phyloP scores from a whole-genome alignment of 1,140 invertebrate species.

The Calosoma granatense region DNA sequence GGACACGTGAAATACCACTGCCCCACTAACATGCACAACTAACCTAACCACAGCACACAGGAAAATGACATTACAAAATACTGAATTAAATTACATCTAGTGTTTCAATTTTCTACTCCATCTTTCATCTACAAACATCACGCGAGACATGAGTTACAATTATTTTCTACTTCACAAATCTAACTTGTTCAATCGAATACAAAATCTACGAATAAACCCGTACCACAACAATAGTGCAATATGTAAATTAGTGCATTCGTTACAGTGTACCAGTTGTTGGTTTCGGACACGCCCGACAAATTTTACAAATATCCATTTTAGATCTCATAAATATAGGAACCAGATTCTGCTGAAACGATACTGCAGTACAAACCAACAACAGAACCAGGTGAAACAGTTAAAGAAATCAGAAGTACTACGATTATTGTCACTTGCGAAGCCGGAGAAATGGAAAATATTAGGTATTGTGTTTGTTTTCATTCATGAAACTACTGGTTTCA shows the following conservation, averaged over 20 bases:
- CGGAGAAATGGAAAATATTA: slow-evolving; percentile 59
- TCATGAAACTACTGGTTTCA: slow-evolving; percentile 14
- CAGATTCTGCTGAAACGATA: background rate
- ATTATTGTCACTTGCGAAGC: slow-evolving; percentile 51
- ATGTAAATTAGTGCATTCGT: background rate
- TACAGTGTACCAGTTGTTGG: background rate
- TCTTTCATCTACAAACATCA: background rate
- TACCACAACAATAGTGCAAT: background rate
- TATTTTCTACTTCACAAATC: background rate
- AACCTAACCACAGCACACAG: background rate
- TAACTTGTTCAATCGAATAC: background rate
- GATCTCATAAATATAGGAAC: too few species aligned
- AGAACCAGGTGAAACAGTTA: slow-evolving; percentile 23
- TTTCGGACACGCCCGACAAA: too few species aligned
- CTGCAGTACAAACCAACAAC: background rate
- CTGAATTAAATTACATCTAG: background rate
- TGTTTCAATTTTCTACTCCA: background rate
- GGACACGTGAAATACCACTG: too few species aligned
- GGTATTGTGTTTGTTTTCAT: slow-evolving; percentile 32
- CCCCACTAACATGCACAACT: too few species aligned
- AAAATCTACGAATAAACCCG: background rate
- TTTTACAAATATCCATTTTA: too few species aligned
- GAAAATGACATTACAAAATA: background rate
- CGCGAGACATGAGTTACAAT: background rate
- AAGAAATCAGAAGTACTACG: slow-evolving; percentile 48